These are phyloP conservation scores for Deroptyus accipitrinus DNA, from an alignment of 2,113 vertebrate species.

Conservation along the genomic window DNA sequence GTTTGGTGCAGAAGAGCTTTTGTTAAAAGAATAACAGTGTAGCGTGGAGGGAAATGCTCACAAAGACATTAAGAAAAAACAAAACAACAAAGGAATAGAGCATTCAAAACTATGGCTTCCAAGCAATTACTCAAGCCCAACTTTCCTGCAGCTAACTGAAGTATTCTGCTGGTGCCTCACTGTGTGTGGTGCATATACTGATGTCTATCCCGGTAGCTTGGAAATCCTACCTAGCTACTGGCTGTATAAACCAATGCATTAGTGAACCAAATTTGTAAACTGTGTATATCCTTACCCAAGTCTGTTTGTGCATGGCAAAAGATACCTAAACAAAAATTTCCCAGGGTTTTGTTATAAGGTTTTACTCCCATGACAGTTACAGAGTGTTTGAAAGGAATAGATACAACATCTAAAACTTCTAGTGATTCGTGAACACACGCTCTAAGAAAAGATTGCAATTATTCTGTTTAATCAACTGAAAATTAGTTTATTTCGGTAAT, in stretches of 20 bases:
- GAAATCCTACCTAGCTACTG: neutral
- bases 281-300: neutral
- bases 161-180: neutral
- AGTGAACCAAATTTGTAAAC: neutral
- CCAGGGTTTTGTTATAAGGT: neutral
- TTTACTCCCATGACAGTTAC: neutral
- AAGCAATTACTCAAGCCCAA: neutral
- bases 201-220: neutral
- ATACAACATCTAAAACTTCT: neutral
- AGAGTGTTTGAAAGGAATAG: neutral
- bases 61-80: neutral
- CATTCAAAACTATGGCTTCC: neutral
- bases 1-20: neutral
- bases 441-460: neutral
- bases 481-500: neutral
- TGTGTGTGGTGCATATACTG: neutral
- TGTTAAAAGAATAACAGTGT: neutral
- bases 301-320: neutral
- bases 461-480: neutral
- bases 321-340: neutral
- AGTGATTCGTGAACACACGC: neutral
- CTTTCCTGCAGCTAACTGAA: neutral
- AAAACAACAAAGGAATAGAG: neutral
- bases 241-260: neutral
- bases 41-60: fast-evolving